Evolutionary conservation across 2,888 invertebrate species (phyloP), one percentile per base, ranked within the genome.

Genomic region (Drosophila algonquin): DNA sequence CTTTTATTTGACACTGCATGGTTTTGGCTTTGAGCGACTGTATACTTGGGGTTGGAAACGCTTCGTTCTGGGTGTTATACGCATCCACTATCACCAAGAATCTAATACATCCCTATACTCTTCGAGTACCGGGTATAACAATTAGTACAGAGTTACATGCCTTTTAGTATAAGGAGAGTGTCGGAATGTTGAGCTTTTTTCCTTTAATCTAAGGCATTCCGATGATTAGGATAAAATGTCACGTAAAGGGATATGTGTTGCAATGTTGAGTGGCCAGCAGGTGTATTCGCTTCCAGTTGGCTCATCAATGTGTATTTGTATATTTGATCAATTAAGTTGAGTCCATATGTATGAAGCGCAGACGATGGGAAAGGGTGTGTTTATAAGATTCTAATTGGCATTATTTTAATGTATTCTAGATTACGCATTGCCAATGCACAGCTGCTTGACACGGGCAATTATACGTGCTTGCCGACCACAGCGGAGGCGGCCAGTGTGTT

Each of bases 381-480:
- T 21, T 21, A 21, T 21, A 21, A 21, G 21, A 48, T 21, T 35
- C 10, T 9, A 52, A 47, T n/a, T 44, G 44, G 52, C 44, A 7
- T 24, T 45, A 48, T 60, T 63, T 58, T 40, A 67, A 83, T 86
- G 75, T 62, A 27, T 75, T 75, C 45, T 83, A 93, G 95, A 88
- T 93, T 97, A 90, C 95, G 94, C 77, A 96, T 97, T 87, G 94
- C 95, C 82, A 95, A 95, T 91, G 95, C 96, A 53, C 94, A 95
- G 87, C 94, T 95, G 53, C 93, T 94, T 44, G 97, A 97, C 93
- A 96, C 96, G 62, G 97, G 97, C 65, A 97, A 97, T 93, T 97
- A 97, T 93, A 96, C 97, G 91, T 97, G 97, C 92, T 95, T 96
- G 81, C 97, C 97, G 21, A 97, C 97, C 44, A 95, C 96, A 91